Evolutionary conservation across 2,113 vertebrate genomes (phyloP).

Genomic region (Ophthalmolycus amberensis): DNA sequence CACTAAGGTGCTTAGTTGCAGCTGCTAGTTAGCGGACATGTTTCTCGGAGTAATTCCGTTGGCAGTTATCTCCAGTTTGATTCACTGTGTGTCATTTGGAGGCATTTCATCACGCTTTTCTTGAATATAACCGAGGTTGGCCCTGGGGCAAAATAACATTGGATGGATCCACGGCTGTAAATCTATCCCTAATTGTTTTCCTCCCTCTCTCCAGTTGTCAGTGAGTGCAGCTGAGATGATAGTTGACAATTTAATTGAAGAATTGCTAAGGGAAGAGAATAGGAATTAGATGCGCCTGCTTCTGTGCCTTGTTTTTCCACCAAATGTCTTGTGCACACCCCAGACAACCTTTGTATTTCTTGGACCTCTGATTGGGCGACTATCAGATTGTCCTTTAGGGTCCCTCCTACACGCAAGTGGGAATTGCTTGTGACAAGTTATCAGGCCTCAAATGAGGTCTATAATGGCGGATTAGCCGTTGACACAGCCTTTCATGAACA

Average conservation of each 20-base stretch:
- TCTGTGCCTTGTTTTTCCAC: constrained; percentile 48
- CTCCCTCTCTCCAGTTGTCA: constrained; percentile 44
- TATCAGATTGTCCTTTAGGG: constrained; percentile 77
- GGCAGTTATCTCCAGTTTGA: constrained; percentile 55
- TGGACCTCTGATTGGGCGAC: constrained; percentile 41
- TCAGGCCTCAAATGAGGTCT: constrained; percentile 69
- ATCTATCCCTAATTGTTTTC: constrained; percentile 58
- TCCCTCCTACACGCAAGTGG: constrained; percentile 48
- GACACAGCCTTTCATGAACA: constrained; percentile 65
- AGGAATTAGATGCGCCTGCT: constrained; percentile 57
- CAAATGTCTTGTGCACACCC: constrained; percentile 27
- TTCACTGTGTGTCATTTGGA: constrained; percentile 63
- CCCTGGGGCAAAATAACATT: constrained; percentile 66
- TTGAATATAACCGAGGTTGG: constrained; percentile 57
- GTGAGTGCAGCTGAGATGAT: constrained; percentile 58
- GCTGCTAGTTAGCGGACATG: constrained; percentile 19
- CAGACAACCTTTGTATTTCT: constrained; percentile 49
- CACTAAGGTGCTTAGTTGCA: neutral
- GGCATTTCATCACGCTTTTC: constrained; percentile 58
- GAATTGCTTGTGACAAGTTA: constrained; percentile 78
- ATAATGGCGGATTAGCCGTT: constrained; percentile 74
- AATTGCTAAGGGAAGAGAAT: constrained; percentile 54
- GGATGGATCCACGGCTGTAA: constrained; percentile 57
- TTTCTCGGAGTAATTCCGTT: constrained; percentile 38
- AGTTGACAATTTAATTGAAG: constrained; percentile 76